Base-by-base conservation (phyloP, 2,888 invertebrate genomes). In the Trachelus tabidus region DNA sequence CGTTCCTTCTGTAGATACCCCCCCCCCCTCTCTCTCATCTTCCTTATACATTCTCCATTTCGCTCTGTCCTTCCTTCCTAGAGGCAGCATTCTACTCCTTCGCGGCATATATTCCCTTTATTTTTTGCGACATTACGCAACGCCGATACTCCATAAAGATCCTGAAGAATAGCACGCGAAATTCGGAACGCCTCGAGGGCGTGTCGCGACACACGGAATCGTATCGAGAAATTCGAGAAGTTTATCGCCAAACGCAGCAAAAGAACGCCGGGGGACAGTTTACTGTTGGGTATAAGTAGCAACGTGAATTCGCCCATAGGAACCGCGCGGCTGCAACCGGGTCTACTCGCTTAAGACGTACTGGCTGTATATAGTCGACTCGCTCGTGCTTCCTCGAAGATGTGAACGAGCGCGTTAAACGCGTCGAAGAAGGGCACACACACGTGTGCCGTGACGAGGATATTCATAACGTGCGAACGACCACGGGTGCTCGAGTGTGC, bases 381-480 rank as follows among this genome's bases (percentile, higher is more conserved):
- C 40, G 40, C 40, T 40, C 40, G 40, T 40, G 40, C 40, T 40
- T 40, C 40, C 40, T 40, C 12, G 4, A 4, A 4, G 15, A 40
- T 15, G 40, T 81, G 83, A 83, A 82, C 83, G 83, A 85, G 85
- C 83, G 83, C 78, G 85, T 85, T 40, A 85, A 85, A 85, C 83
- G 83, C 84, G 85, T 81, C 83, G 85, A 85, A 84, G 86, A 82
- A 85, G 84, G 83, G 83, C 81, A 85, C 85, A 85, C 83, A 83
- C 84, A 74, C 73, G 78, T 73, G 78, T 69, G 79, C 56, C 73
- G 75, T 73, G 78, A 75, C 77, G 81, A 83, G 31, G 85, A 85
- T 88, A 86, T 88, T 88, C 86, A 84, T 85, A 86, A 87, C 86
- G 85, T 87, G 86, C 85, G 86, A 86, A 85, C 86, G 85, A 83